These are phyloP conservation scores for Orycteropus afer DNA, from an alignment of 2,113 vertebrate genomes.

Conservation along the genomic window DNA sequence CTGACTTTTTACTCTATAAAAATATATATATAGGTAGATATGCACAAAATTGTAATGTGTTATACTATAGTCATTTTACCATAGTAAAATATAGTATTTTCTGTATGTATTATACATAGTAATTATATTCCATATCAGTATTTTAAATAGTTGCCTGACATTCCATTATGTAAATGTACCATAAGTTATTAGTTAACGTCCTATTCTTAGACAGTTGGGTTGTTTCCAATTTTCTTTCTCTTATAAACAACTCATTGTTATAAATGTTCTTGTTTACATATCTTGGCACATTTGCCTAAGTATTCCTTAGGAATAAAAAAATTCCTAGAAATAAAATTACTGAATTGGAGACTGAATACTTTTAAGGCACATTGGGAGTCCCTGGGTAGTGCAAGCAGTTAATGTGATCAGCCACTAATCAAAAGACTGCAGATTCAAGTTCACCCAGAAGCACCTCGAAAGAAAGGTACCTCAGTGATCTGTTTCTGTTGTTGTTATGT, in stretches of 20 bases:
- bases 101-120: neutral
- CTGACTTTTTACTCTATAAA: conserved; percentile 9
- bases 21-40: neutral
- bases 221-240: conserved; percentile 32
- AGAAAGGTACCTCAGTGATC: neutral
- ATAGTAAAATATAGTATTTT: neutral
- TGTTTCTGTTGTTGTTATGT: no score
- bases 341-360: neutral
- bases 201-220: neutral
- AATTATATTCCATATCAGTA: neutral
- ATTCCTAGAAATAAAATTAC: conserved; percentile 21
- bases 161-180: neutral
- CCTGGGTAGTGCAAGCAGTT: neutral
- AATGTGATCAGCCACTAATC: no score
- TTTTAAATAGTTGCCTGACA: conserved; percentile 4
- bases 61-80: neutral
- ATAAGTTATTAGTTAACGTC: neutral
- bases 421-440: neutral
- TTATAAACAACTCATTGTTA: conserved; percentile 29
- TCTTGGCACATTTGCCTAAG: conserved; percentile 10
- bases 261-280: conserved; percentile 56
- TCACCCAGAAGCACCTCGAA: neutral
- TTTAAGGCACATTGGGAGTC: neutral
- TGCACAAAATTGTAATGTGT: neutral
- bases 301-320: conserved; percentile 35